Base-by-base conservation (phyloP, 2,888 invertebrate genomes). In the Beris chalybata region DNA sequence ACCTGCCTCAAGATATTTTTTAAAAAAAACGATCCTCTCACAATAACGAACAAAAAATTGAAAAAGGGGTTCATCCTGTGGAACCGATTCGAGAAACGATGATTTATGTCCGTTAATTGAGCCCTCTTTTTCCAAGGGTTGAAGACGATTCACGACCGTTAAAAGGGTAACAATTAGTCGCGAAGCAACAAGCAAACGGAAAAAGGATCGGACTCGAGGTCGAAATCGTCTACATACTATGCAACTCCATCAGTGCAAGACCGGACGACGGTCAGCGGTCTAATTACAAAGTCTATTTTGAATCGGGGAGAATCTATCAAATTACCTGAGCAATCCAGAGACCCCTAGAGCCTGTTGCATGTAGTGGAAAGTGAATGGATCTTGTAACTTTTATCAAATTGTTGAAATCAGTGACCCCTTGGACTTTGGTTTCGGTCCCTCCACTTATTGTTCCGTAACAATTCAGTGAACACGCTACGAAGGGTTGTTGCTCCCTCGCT, bases 401-500 rank as follows among this genome's bases (percentile, higher is more conserved):
- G 15, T 13, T 11, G 6, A 48, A 48, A 13, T 43, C 43, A 56
- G 32, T 6, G n/a, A 56, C 13, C 43, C 3, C 44, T 15, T 44
- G 56, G 12, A 43, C 56, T 30, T 38, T 43, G n/a, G 13, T 38
- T 12, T n/a, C 44, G 7, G 56, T 43, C 43, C 56, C 56, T 56
- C 56, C 13, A 43, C n/a, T 38, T 22, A 56, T 22, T n/a, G 6
- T n/a, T 11, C 15, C 12, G 22, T 15, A 61, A 61, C 61, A 50
- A 61, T 50, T 61, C 50, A 50, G 22, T 38, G 43, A 61, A 15
- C 61, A 61, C 50, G 22, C 61, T 32, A 50, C 50, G 50, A 52
- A 61, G 61, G 61, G 61, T 61, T 61, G 61, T 61, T 61, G 61
- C 61, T 61, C 61, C 61, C 61, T 50, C 32, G 38, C 15, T 15